Conservation (phyloP, 2,888 invertebrate species). For the Drosophila mercatorum region DNA sequence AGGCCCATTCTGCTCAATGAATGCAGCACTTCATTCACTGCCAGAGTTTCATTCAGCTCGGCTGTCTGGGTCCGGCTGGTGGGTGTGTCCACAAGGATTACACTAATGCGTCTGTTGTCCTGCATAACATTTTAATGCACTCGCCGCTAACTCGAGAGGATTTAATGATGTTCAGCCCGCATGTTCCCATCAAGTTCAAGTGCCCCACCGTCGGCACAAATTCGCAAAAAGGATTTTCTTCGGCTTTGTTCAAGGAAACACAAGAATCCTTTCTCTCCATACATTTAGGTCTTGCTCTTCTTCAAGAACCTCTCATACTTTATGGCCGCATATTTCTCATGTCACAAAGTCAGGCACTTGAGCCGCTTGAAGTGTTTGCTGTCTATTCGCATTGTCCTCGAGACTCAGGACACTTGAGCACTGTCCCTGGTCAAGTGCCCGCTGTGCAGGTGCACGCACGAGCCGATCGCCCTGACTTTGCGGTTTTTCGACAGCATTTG, state of each 20-base stretch:
- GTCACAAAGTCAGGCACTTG: conserved; percentile 72
- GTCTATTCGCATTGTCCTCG: conserved; percentile 50
- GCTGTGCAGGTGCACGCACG: conserved; percentile 62
- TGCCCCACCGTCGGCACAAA: conserved; percentile 62
- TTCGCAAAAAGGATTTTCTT: conserved; percentile 78
- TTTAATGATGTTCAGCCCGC: conserved; percentile 72
- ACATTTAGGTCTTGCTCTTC: not conserved
- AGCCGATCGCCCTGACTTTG: conserved; percentile 56
- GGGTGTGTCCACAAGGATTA: conserved; percentile 76
- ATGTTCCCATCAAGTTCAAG: conserved; percentile 74
- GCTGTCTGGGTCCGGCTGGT: conserved; percentile 16
- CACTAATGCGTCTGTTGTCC: conserved; percentile 74
- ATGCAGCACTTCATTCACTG: conserved; percentile 59
- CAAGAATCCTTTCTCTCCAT: conserved; percentile 66
- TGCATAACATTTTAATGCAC: conserved; percentile 70
- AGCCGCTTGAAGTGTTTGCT: conserved; percentile 73
- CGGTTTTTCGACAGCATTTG: conserved; percentile 36
- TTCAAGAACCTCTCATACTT: conserved; percentile 70
- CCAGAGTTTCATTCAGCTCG: conserved; percentile 41
- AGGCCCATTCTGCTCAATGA: conserved; percentile 55
- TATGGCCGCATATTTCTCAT: conserved; percentile 55
- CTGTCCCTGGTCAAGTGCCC: conserved; percentile 45
- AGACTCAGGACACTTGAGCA: conserved; percentile 42
- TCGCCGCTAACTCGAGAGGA: conserved; percentile 55
- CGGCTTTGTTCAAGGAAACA: conserved; percentile 30